Conservation (phyloP, 2,113 vertebrate genomes). For the Polyodon spathula region DNA sequence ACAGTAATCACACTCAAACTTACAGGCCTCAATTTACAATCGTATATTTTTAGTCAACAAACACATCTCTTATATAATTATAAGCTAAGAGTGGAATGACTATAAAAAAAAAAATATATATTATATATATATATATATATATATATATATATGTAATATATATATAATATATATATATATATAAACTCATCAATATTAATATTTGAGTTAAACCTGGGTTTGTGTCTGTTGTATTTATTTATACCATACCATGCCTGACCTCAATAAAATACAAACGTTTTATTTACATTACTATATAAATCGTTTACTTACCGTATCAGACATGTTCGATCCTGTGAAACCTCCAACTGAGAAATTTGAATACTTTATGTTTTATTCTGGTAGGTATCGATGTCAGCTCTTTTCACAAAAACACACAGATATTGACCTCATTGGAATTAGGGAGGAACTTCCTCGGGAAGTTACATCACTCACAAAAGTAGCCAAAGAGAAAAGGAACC, state of each 20-base stretch:
- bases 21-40: too few species aligned
- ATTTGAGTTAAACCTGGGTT: too few species aligned
- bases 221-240: too few species aligned
- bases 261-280: not conserved
- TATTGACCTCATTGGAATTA: constrained; percentile 2
- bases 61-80: too few species aligned
- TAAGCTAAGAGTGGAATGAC: too few species aligned
- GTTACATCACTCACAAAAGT: not conserved
- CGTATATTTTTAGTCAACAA: too few species aligned
- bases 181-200: too few species aligned
- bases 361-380: not conserved
- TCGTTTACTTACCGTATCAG: not conserved
- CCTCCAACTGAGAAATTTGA: not conserved
- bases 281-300: not conserved
- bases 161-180: too few species aligned
- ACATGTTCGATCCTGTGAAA: not conserved
- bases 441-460: constrained; percentile 3
- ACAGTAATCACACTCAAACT: too few species aligned
- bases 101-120: too few species aligned
- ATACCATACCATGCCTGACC: not conserved
- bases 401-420: constrained; percentile 5
- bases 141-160: too few species aligned
- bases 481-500: not conserved
- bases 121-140: too few species aligned
- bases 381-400: not conserved